phyloP scores from a whole-genome alignment of 2,888 invertebrate genomes.

The Trachelus troglodyta region DNA sequence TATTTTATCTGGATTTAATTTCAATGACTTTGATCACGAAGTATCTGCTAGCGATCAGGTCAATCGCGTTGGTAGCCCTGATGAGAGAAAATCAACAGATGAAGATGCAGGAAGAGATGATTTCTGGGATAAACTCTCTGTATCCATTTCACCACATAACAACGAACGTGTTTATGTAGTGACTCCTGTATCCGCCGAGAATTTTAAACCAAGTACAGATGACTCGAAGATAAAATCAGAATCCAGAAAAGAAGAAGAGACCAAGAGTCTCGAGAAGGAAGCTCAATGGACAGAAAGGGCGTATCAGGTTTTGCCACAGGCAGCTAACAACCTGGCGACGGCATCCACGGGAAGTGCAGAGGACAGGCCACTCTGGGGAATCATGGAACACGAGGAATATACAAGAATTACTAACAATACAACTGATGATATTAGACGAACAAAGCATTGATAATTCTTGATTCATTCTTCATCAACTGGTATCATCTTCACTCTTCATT shows the following conservation, averaged over 20 bases:
- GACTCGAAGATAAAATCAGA: conserved; percentile 6
- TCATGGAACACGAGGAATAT: conserved; percentile 62
- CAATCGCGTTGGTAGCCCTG: conserved; percentile 19
- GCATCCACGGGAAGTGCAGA: conserved; percentile 57
- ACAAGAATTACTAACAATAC: conserved; percentile 24
- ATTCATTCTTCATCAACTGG: neutral
- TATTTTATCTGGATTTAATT: conserved; percentile 45
- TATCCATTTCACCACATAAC: conserved; percentile 80
- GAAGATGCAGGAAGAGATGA: conserved; percentile 42
- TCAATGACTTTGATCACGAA: conserved; percentile 50
- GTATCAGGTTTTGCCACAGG: conserved; percentile 62
- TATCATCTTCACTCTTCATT: neutral
- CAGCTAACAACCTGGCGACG: conserved; percentile 59
- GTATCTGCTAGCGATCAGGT: conserved; percentile 40
- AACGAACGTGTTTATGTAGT: conserved; percentile 87
- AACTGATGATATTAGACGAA: neutral
- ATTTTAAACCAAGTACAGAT: conserved; percentile 59
- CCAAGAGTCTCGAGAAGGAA: conserved; percentile 27
- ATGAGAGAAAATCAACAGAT: neutral
- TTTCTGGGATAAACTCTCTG: conserved; percentile 76
- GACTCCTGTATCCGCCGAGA: conserved; percentile 76
- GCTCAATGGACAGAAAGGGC: conserved; percentile 56
- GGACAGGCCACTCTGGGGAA: conserved; percentile 57
- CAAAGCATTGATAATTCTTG: neutral
- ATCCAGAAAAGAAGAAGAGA: conserved; percentile 8